Base-by-base conservation (phyloP, 2,797 vertebrate genomes). In the Malacoraja senta region DNA sequence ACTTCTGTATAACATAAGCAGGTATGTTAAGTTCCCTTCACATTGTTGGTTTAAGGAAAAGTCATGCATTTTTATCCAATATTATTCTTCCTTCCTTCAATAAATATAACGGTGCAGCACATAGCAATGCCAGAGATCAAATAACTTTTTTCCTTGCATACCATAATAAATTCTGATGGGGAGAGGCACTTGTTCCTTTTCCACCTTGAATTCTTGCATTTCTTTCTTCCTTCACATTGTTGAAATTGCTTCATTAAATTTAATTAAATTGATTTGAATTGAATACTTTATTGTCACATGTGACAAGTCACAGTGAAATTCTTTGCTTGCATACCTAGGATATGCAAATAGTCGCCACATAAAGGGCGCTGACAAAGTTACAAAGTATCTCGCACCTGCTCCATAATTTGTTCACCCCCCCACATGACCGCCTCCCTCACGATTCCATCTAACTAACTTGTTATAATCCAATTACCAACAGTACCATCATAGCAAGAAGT, bases 1-100 rank as follows among this genome's bases (percentile, higher is more conserved):
- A 12, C 94, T 94, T 0, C 1, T 88, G 0, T 96, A 95, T 8
- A 81, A 2, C 10, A 94, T 96, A 79, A 21, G 94, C 86, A 94
- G 94, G 95, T 96, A 81, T 95, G 94, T 12, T 44, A 88, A 88
- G 63, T 68, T 35, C 21, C 17, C 32, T 88, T 68, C 15, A 88
- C 1, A 10, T 19, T 86, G 63, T 61, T 86, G 13, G 13, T 63
- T 58, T 65, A 63, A 61, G 8, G 29, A 29, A 29, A 9, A 19
- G 32, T 8, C 10, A 2, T 35, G 15, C 8, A 63, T 35, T 63
- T 53, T 9, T 88, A 68, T 68, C 32, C 32, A 88, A 68, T 19
- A 88, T 19, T 26, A 6, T 53, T 65, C 17, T 8, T 61, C 61
- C 63, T 35, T 2, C 61, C 8, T 88, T 65, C 15, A 88, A 32